Conservation (phyloP, 2,888 invertebrate genomes). For the Hipparchia semele region DNA sequence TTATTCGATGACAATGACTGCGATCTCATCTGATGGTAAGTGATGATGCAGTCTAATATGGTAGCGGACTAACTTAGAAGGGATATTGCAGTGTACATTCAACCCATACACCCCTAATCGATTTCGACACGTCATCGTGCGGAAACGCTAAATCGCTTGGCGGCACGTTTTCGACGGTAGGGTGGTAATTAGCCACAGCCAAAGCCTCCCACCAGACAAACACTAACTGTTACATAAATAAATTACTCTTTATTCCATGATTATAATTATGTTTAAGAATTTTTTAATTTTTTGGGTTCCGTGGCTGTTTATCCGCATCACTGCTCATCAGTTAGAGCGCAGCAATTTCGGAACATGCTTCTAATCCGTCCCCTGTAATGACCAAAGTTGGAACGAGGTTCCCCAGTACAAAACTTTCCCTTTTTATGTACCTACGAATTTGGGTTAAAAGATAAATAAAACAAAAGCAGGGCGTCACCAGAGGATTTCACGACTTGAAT, state of each 20-base stretch:
- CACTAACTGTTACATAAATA: not conserved
- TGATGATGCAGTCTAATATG: too few species aligned
- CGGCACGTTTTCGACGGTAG: too few species aligned
- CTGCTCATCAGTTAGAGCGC: conserved; percentile 30
- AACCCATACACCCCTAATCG: too few species aligned
- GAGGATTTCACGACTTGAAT: not conserved
- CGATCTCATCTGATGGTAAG: too few species aligned
- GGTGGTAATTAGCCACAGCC: too few species aligned
- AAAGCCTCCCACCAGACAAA: too few species aligned
- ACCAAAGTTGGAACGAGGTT: conserved; percentile 28
- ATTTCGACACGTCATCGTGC: too few species aligned
- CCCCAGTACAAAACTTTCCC: conserved; percentile 26
- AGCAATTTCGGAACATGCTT: conserved; percentile 33
- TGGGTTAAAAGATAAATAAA: conserved; percentile 28
- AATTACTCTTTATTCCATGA: not conserved
- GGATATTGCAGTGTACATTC: too few species aligned
- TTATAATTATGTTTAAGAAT: not conserved
- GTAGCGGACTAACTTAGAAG: too few species aligned
- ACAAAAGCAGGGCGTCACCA: not conserved
- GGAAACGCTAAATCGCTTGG: too few species aligned
- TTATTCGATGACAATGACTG: too few species aligned
- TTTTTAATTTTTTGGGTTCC: not conserved
- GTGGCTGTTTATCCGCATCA: conserved; percentile 32
- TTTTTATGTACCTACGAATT: conserved; percentile 27
- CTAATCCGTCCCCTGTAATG: conserved; percentile 40